Evolutionary conservation across 2,888 invertebrate genomes (phyloP), one percentile per base, ranked within the genome.

Genomic region (Lydus trimaculatus): DNA sequence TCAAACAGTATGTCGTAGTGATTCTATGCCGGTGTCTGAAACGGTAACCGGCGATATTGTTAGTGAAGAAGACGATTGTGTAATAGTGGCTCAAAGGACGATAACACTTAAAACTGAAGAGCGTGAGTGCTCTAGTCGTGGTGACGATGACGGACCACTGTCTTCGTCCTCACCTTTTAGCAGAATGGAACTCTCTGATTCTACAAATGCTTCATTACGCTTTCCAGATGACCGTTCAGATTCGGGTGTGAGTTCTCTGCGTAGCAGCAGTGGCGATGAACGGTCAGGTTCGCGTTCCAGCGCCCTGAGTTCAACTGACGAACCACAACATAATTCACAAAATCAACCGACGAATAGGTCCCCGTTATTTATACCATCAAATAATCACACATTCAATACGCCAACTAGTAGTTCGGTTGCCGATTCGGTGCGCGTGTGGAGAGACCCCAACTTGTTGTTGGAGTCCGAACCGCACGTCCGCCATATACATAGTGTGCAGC

Each of bases 201-300:
- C 80, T 83, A 76, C 85, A 64, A 76, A 75, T 59, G 72, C 71
- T 59, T 66, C 67, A 39, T 64, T 68, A 78, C 71, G 82, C 67
- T 86, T 87, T 80, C 85, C 85, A 61, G 88, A 88, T 82, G 84
- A 85, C 78, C 84, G 85, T 71, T 84, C 83, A 72, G 85, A 85
- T 78, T 85, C 85, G 75, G 85, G 92, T 86, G 91, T 93, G 88
- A 92, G 92, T 86, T 92, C 92, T 67, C 87, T 92, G 82, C 89
- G 92, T 79, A 91, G 91, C 81, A 78, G 81, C 64, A 88, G 88
- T 80, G 89, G 90, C 82, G 92, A 92, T 88, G 92, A 92, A 86
- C 90, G 92, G 79, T 91, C 91, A 85, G 92, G 92, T 82, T 92
- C 91, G 84, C 89, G 92, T 73, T 89, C 89, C 85, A 91, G 91